Evolutionary conservation across 1,140 invertebrate genomes (phyloP), one percentile per base, ranked within the genome.

Genomic region (Calosoma granatense): DNA sequence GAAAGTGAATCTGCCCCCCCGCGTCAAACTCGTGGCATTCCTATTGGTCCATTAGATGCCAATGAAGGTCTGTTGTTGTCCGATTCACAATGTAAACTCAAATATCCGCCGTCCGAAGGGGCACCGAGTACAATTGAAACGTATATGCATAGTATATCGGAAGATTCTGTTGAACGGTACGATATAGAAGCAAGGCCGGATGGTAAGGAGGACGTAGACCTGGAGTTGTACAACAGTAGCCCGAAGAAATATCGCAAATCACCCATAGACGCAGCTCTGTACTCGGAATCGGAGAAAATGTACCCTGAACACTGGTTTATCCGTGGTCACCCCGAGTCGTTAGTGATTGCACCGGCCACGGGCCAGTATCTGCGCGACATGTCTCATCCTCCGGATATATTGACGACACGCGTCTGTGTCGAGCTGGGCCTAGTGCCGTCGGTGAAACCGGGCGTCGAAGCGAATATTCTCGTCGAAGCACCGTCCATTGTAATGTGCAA

Each of bases 401-500:
- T 64, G 9, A 64, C 66, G 2, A 64, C 66, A 2, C 54, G 61
- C 19, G 66, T 67, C 9, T 68, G 66, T 55, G 63, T 68, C 11
- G 65, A 68, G 57, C 47, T 65, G 19, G 66, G 64, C 2, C 56
- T 66, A 22, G 57, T 65, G 4, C 59, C 61, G 12, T 30, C 58
- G 26, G 1, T 20, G 26, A 26, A 55, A 21, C 21, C 19, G 3
- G 22, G 22, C 22, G 43, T 30, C 14, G 54, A 43, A 19, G 22
- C 20, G 3, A 59, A 58, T 14, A 52, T 51, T 3, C 19, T 53
- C 1, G 53, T 58, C 4, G 56, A 54, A 20, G 19, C 64, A 1
- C 64, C 67, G 2, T 64, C 66, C 1, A 62, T 68, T n/a, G 62
- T 70, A 4, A 51, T 68, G 14, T 70, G 68, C 54, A 68, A 65